phyloP scores from a whole-genome alignment of 2,797 vertebrate genomes.

The Phoebastria nigripes region DNA sequence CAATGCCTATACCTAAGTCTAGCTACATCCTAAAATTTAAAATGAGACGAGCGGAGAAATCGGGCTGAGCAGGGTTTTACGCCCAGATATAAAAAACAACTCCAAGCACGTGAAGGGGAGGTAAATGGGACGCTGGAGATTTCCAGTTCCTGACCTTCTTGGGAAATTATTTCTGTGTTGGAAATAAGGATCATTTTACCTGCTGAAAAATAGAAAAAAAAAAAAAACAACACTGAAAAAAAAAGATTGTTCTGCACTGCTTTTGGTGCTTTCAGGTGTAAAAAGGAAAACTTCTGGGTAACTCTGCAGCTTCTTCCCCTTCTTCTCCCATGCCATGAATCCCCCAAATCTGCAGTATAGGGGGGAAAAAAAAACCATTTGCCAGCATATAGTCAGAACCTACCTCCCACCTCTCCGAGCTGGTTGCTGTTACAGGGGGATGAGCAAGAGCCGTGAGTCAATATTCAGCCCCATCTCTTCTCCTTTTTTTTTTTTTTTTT shows the following conservation, averaged over 20 bases:
- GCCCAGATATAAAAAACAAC: not conserved
- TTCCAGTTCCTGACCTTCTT: not conserved
- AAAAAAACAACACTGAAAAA: not conserved
- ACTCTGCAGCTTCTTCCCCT: not conserved
- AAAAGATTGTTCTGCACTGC: accelerated
- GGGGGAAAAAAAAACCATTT: not conserved
- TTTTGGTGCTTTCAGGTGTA: not conserved
- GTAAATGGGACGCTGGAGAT: not conserved
- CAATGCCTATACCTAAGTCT: not conserved
- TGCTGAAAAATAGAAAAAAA: accelerated
- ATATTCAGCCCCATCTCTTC: not conserved
- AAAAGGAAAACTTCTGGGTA: not conserved
- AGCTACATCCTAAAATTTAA: not conserved
- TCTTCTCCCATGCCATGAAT: not conserved
- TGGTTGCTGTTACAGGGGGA: not conserved
- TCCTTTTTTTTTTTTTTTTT: not conserved
- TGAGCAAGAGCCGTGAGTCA: not conserved
- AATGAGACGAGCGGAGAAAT: accelerated
- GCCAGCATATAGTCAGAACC: accelerated
- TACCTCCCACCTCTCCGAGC: not conserved
- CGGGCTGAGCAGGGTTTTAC: not conserved
- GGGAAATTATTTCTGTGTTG: not conserved
- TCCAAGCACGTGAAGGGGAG: not conserved
- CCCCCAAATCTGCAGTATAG: not conserved
- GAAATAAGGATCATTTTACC: not conserved